Base-by-base conservation (phyloP, 2,888 invertebrate genomes). In the Erebia ligea region DNA sequence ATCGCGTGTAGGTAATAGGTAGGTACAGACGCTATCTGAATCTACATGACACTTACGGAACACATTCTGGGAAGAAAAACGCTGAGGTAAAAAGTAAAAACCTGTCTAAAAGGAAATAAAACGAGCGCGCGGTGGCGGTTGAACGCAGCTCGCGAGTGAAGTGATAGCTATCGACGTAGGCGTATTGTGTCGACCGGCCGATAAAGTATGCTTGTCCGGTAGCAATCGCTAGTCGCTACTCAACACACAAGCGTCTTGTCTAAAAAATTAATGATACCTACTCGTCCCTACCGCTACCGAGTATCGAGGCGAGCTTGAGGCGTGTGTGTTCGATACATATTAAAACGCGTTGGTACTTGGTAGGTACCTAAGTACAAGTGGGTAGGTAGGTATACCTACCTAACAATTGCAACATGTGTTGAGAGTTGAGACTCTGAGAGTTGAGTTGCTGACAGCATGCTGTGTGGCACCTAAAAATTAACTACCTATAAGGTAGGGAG, bases 121-220 rank as follows among this genome's bases (percentile, higher is more conserved):
- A 34, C 67, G 59, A 80, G 82, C 79, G 78, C 79, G 78, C 79
- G 80, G 66, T 56, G 70, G 78, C 73, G 70, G 77, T 78, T 78
- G 79, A 78, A 78, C 74, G 73, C 72, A 57, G 21, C 63, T 69
- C 69, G 69, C 69, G 11, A 65, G 69, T 71, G 68, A 74, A 67
- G 73, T 78, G 81, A 80, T 79, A 76, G 79, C 75, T 74, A 79
- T 80, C 80, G 77, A 78, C 77, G 80, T 78, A 79, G 80, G 81
- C 77, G 79, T 80, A 79, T 78, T 78, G 79, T 76, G 81, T 75
- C 84, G 85, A 81, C 83, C 85, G 86, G 81, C 84, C 84, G 87
- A 87, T 88, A 88, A 87, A 87, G 87, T 82, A 79, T 78, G 86
- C 84, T 84, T 82, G 86, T 86, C 86, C 78, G 76, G 80, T 86